A percentile compares a stretch with the other conserved stretches of the same genome.
phyloP scores from a whole-genome alignment of 1,140 invertebrate species.

The Brachionus angularis region DNA sequence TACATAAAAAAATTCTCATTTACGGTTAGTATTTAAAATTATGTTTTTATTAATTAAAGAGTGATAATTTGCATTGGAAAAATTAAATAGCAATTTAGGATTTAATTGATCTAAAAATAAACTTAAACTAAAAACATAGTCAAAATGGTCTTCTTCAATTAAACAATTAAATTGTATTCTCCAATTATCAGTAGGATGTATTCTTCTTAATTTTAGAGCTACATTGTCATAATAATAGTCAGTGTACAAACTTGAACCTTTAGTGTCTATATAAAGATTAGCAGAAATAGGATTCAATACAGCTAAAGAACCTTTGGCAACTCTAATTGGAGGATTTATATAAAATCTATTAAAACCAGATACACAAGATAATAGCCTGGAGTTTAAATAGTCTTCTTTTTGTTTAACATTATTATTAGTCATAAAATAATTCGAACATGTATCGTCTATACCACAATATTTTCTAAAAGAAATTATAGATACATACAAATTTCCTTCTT shows the following conservation, averaged over 20 bases:
- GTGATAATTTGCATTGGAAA: neutral
- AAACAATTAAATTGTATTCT: neutral
- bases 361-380: neutral
- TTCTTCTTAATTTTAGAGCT: neutral
- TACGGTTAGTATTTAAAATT: too few species aligned
- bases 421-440: constrained; percentile 10
- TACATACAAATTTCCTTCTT: too few species aligned
- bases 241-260: neutral
- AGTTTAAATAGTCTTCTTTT: too few species aligned
- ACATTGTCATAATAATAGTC: neutral
- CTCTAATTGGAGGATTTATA: neutral
- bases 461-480: too few species aligned
- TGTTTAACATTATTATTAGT: too few species aligned
- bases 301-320: neutral
- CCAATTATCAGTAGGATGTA: neutral
- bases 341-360: constrained; percentile 3
- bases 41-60: too few species aligned
- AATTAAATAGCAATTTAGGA: neutral
- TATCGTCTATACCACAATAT: too few species aligned
- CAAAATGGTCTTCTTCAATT: constrained; percentile 10
- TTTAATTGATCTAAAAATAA: neutral
- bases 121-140: neutral
- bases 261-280: neutral
- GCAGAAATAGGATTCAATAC: neutral
- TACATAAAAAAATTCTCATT: too few species aligned